These are phyloP conservation scores for Drosophila neocordata DNA, from an alignment of 1,140 invertebrate genomes.

Conservation along the genomic window DNA sequence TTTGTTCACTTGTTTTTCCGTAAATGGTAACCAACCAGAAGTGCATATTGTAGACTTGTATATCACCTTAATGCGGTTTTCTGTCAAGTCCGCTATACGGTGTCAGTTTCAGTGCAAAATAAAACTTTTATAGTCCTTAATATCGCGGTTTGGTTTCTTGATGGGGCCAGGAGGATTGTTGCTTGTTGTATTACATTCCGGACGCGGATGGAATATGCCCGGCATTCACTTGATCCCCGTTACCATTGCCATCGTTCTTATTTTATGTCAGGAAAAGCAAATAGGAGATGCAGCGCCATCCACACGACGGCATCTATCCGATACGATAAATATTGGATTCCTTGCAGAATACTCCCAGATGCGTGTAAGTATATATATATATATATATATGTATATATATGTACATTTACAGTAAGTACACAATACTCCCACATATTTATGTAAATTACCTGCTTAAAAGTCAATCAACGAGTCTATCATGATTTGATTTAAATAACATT, in stretches of 20 bases:
- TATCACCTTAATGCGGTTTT: conserved; percentile 13
- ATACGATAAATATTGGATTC: conserved; percentile 80
- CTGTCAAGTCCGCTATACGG: conserved; percentile 8
- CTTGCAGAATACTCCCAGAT: conserved; percentile 75
- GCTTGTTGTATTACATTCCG: not conserved
- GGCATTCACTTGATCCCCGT: conserved; percentile 21
- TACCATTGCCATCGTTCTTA: conserved; percentile 23
- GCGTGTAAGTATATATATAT: conserved; percentile 55
- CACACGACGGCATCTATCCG: conserved; percentile 36
- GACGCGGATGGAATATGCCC: conserved; percentile 17
- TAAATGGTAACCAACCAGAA: not conserved
- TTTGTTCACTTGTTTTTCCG: not conserved
- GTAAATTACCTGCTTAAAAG: not conserved
- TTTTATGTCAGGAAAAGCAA: not conserved
- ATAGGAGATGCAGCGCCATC: conserved; percentile 9
- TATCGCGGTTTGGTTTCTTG: conserved; percentile 27
- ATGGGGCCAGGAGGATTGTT: conserved; percentile 22
- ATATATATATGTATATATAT: too few species aligned
- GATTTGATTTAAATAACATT: not conserved
- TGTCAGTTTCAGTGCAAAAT: conserved; percentile 56
- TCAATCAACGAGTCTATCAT: not conserved
- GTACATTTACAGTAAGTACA: not conserved
- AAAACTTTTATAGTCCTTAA: conserved; percentile 65
- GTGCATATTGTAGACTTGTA: not conserved
- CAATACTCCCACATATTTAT: not conserved